A percentile compares a stretch with the other conserved stretches of the same genome.
Conservation (phyloP, 2,888 invertebrate species). For the Kuschelorhynchus macadamiae region DNA sequence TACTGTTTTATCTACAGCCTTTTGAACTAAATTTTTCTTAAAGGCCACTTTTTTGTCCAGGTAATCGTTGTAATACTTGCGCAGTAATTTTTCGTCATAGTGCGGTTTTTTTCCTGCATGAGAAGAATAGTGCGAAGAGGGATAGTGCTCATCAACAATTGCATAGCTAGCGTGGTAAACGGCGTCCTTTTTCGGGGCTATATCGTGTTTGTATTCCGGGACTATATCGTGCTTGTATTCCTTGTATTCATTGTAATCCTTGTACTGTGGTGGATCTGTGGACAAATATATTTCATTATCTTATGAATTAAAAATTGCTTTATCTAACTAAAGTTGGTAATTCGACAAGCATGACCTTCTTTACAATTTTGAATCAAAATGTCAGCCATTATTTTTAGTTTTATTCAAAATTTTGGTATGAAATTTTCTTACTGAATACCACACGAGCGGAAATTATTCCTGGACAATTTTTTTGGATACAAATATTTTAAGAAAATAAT, state of each 20-base stretch:
- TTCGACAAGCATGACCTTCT: no score
- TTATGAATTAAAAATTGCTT: no score
- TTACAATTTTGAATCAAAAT: no score
- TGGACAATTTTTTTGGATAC: no score
- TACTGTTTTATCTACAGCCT: slow-evolving; percentile 40
- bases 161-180: slow-evolving; percentile 11
- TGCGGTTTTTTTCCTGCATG: neutral
- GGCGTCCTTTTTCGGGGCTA: slow-evolving; percentile 3
- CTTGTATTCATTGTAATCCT: neutral
- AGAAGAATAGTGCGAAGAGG: neutral
- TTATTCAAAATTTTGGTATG: no score
- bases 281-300: no score
- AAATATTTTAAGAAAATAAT: no score
- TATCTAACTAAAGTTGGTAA: no score
- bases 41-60: slow-evolving; percentile 33
- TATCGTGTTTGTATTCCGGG: neutral
- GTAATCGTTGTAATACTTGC: slow-evolving; percentile 36
- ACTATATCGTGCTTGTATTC: neutral
- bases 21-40: slow-evolving; percentile 32
- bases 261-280: no score
- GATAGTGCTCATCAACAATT: neutral
- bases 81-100: slow-evolving; percentile 24
- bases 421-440: no score
- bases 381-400: no score
- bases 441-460: no score